Percentiles rank a stretch among this genome's conserved stretches.
These are phyloP conservation scores for Syrrhaptes paradoxus DNA, from an alignment of 2,113 vertebrate genomes.

Conservation along the genomic window DNA sequence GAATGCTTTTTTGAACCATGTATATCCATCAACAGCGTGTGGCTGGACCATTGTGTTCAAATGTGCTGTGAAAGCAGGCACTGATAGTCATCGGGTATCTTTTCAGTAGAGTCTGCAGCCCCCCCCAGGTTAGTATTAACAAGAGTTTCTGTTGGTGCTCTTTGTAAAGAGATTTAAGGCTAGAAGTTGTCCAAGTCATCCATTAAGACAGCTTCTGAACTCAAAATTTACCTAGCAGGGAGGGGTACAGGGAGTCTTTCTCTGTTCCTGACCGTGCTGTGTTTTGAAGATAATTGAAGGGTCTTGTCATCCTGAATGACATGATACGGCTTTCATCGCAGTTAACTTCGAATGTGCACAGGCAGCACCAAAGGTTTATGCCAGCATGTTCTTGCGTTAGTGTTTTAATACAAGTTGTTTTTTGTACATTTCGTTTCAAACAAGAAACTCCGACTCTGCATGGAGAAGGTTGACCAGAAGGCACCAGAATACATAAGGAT, in stretches of 20 bases:
- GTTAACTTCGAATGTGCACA: not conserved
- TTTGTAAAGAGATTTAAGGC: not conserved
- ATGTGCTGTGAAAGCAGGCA: not conserved
- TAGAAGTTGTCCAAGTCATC: not conserved
- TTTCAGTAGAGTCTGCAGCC: not conserved
- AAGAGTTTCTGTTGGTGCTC: not conserved
- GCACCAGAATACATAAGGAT: conserved; percentile 94
- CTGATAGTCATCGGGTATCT: not conserved
- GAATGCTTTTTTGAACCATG: not conserved
- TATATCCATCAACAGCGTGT: not conserved
- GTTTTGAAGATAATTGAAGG: not conserved
- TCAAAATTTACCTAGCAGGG: not conserved
- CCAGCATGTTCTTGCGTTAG: not conserved
- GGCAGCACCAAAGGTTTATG: not conserved
- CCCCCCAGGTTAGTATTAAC: not conserved
- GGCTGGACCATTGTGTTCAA: not conserved
- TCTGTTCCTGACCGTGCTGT: not conserved
- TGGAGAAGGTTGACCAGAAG: conserved; percentile 93
- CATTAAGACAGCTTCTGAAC: not conserved
- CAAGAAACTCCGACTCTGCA: conserved; percentile 91
- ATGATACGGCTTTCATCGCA: not conserved
- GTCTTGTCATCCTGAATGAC: not conserved
- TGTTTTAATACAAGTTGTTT: not conserved
- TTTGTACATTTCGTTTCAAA: conserved; percentile 17
- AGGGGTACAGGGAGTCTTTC: not conserved